These are phyloP conservation scores for Cepaea nemoralis DNA, from an alignment of 1,140 invertebrate genomes.

Conservation along the genomic window DNA sequence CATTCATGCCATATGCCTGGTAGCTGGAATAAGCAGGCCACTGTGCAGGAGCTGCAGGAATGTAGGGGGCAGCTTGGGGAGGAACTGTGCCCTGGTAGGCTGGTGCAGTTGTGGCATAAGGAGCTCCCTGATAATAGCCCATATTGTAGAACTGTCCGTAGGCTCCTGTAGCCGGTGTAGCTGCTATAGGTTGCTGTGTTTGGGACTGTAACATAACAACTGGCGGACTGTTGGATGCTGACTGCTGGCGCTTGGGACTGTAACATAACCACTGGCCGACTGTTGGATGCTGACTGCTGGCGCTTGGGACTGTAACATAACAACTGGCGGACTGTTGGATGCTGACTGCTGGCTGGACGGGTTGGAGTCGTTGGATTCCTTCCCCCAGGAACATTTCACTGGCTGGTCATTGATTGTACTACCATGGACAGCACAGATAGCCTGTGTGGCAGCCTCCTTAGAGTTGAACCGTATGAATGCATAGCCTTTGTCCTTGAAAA, in stretches of 20 bases:
- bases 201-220: slow-evolving; percentile 44
- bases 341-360: slow-evolving; percentile 47
- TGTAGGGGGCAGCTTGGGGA: slow-evolving; percentile 49
- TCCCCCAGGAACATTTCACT: slow-evolving; percentile 99
- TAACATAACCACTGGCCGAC: too few relatives aligned
- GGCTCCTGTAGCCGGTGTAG: slow-evolving; percentile 43
- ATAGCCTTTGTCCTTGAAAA: slow-evolving; percentile 99
- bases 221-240: too few relatives aligned
- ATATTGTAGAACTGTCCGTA: slow-evolving; percentile 56
- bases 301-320: too few relatives aligned
- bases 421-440: slow-evolving; percentile 97
- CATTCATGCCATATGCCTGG: slow-evolving; percentile 47
- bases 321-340: slow-evolving; percentile 36
- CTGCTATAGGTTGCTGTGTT: slow-evolving; percentile 46
- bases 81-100: slow-evolving; percentile 50
- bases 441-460: slow-evolving; percentile 96
- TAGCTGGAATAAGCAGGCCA: slow-evolving; percentile 58
- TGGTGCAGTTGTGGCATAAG: slow-evolving; percentile 45
- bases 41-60: slow-evolving; percentile 50
- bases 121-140: slow-evolving; percentile 51
- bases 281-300: too few relatives aligned
- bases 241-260: too few relatives aligned
- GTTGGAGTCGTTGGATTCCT: slow-evolving; percentile 78
- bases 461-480: slow-evolving; percentile 97
- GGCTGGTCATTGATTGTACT: slow-evolving; percentile 95